Conservation (phyloP, 2,797 vertebrate species). For the Semaprochilodus insignis region DNA sequence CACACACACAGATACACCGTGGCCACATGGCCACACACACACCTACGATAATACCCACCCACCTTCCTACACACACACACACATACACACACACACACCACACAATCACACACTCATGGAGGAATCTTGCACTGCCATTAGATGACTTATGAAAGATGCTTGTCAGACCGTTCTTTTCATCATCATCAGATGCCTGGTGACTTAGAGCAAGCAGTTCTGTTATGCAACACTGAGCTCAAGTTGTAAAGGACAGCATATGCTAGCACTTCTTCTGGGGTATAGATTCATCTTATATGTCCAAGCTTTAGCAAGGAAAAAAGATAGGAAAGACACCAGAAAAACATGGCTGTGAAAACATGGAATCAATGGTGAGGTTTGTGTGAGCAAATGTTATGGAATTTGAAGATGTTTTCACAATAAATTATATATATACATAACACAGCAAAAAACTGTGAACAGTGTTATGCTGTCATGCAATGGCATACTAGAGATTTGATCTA, state of each 20-base stretch:
- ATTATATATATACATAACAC: too few relatives aligned
- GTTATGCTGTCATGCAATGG: too few relatives aligned
- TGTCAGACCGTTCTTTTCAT: conserved; percentile 9
- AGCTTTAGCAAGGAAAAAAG: background rate
- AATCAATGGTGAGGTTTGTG: too few relatives aligned
- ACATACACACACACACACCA: conserved; percentile 1
- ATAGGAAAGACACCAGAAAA: too few relatives aligned
- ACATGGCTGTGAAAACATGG: background rate
- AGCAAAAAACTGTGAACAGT: too few relatives aligned
- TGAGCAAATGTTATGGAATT: too few relatives aligned
- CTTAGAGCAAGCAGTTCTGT: background rate
- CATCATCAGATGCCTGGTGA: background rate
- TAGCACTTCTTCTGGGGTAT: background rate
- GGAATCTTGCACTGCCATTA: background rate
- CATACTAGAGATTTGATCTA: background rate
- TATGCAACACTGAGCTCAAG: background rate
- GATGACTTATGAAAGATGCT: background rate
- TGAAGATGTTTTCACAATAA: background rate
- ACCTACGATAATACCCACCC: background rate
- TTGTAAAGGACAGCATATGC: background rate
- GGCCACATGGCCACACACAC: conserved; percentile 2
- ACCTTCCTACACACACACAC: background rate
- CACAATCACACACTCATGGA: background rate
- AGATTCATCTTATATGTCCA: background rate
- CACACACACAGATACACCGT: background rate